Percentiles rank a stretch among this genome's conserved stretches.
Evolutionary conservation across 2,888 invertebrate genomes (phyloP).

Genomic region (Hypercompe scribonia): DNA sequence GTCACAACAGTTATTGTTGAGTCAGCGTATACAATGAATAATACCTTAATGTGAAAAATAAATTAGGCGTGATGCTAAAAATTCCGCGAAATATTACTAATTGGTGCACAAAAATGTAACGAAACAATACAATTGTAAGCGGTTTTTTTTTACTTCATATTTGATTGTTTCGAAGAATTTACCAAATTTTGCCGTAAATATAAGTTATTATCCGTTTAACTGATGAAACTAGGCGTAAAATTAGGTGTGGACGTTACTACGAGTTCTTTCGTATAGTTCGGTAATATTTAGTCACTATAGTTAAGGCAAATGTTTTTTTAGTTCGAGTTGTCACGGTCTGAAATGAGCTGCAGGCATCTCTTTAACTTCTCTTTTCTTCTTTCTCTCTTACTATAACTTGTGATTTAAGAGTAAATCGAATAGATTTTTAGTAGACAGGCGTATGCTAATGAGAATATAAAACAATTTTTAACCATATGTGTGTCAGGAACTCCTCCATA

Average conservation of each 20-base stretch:
- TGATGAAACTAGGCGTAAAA: constrained; percentile 76
- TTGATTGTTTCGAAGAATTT: constrained; percentile 45
- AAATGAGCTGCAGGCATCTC: not conserved
- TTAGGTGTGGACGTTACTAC: constrained; percentile 63
- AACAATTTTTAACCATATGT: no score
- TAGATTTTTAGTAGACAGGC: no score
- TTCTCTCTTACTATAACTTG: no score
- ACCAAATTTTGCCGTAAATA: constrained; percentile 21
- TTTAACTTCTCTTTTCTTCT: no score
- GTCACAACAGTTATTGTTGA: not conserved
- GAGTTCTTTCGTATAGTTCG: constrained; percentile 51
- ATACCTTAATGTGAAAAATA: not conserved
- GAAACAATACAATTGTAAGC: constrained; percentile 18
- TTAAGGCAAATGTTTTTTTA: not conserved
- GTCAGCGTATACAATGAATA: not conserved
- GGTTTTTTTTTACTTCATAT: constrained; percentile 14
- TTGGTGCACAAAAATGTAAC: constrained; percentile 13
- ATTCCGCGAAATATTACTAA: constrained; percentile 20
- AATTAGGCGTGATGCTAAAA: constrained; percentile 4
- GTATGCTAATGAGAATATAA: no score
- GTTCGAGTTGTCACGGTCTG: no score
- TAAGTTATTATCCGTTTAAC: constrained; percentile 47
- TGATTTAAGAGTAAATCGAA: no score
- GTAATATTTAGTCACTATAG: constrained; percentile 1
- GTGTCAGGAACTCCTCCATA: no score